Base-by-base conservation (phyloP, 2,888 invertebrate genomes). In the Fragum whitleyi region DNA sequence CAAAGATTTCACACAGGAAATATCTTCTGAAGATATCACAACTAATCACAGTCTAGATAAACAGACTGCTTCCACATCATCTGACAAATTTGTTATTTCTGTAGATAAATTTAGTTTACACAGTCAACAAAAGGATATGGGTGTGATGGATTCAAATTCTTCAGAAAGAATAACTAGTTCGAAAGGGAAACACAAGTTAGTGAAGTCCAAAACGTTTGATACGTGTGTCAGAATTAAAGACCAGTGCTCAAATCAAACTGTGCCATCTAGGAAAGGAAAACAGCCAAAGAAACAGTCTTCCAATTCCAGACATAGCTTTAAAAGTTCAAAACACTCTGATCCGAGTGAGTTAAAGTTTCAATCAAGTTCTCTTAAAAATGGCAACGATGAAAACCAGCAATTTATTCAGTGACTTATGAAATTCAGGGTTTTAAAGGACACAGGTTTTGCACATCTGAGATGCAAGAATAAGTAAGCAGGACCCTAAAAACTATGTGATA, bases 41-140 rank as follows among this genome's bases (percentile, higher is more conserved):
- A 14, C 5, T 42, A 26, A 39, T 23, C 39, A 39, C 65, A 42
- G 65, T 65, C 42, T 14, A 42, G 65, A 65, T 65, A 42, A 21
- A 65, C 42, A 23, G 42, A 65, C 65, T 23, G 65, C 36, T 42
- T 65, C 65, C 19, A 21, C n/a, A 26, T 26, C 19, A 36, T 42
- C 65, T 21, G 65, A 65, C 14, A 65, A 65, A 65, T 65, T n/a
- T 65, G 65, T 65, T 14, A 42, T 65, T 65, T 39, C 19, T 65
- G 39, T 65, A 23, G 65, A 65, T 65, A 65, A 65, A 42, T 65
- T 42, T 42, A 65, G 42, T 42, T 36, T 65, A 42, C 65, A 65
- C 42, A 39, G 23, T 65, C 65, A 39, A 65, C 65, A 42, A 16
- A 65, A 21, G 2, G 65, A 65, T 42, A 19, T 23, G 2, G 26